phyloP scores from a whole-genome alignment of 2,888 invertebrate species.

The Lasioglossum pauxillum region DNA sequence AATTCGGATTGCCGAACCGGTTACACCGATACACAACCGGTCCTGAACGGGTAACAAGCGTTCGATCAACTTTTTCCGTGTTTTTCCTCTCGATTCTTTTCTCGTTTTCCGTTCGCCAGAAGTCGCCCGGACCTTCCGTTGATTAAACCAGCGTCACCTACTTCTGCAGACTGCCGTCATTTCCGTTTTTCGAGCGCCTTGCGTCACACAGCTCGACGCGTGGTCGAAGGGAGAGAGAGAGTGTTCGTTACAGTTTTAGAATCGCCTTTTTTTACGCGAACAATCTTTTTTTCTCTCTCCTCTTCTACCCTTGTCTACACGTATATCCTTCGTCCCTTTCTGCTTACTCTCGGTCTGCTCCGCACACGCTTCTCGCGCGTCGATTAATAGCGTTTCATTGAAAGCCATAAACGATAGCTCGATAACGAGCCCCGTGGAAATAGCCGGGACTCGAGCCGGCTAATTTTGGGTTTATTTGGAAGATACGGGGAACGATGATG shows the following conservation, averaged over 20 bases:
- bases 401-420: conserved; percentile 24
- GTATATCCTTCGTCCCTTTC: neutral
- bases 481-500: neutral
- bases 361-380: neutral
- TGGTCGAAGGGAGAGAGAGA: conserved; percentile 12
- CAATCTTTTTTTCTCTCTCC: conserved; percentile 12
- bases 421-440: conserved; percentile 38
- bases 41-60: neutral
- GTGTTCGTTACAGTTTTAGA: conserved; percentile 51
- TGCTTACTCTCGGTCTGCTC: neutral
- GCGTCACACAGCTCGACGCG: conserved; percentile 54
- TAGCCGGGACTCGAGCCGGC: conserved; percentile 33
- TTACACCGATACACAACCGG: neutral
- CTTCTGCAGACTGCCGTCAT: conserved; percentile 47
- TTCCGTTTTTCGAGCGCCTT: conserved; percentile 54
- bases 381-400: conserved; percentile 35
- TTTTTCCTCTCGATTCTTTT: neutral
- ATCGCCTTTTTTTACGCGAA: conserved; percentile 36
- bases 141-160: conserved; percentile 45
- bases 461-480: conserved; percentile 36
- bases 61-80: neutral
- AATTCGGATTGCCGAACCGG: neutral
- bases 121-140: conserved; percentile 28
- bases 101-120: too few relatives aligned
- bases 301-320: neutral